phyloP scores from a whole-genome alignment of 37 sponge, comb jelly and placozoan species.

The Theonella swinhoei region DNA sequence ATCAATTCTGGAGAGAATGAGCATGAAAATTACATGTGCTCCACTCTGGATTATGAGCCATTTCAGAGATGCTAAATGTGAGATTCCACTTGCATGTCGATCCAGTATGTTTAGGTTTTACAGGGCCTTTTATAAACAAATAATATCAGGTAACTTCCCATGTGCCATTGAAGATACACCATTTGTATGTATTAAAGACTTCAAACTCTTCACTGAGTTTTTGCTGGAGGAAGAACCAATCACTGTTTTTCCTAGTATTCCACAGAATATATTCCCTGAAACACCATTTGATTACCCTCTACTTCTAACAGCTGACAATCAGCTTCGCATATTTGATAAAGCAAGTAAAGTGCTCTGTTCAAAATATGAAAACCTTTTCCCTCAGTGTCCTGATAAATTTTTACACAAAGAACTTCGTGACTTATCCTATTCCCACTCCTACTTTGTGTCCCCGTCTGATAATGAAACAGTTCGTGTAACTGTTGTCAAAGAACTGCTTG shows the following conservation, averaged over 20 bases:
- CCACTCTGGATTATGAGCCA: slow-evolving; percentile 6
- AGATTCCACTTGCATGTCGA: slow-evolving; percentile 7
- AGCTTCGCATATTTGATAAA: not conserved
- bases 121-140: not conserved
- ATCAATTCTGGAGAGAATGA: slow-evolving; percentile 29
- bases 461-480: not conserved
- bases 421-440: not conserved
- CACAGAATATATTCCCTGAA: not conserved
- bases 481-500: not conserved
- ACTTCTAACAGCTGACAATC: slow-evolving; percentile 4
- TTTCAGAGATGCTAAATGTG: slow-evolving; percentile 16
- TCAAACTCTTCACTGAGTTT: not conserved
- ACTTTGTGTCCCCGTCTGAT: slow-evolving; percentile 7
- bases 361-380: not conserved
- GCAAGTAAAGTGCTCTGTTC: not conserved
- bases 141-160: not conserved
- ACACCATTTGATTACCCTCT: slow-evolving; percentile 7
- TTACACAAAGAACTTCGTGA: slow-evolving; percentile 5
- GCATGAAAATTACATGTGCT: slow-evolving; percentile 54
- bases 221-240: not conserved
- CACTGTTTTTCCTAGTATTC: no score
- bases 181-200: not conserved
- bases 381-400: not conserved
- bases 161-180: slow-evolving; percentile 1
- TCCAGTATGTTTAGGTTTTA: slow-evolving; percentile 34